A percentile compares a stretch with the other conserved stretches of the same genome.
These are phyloP conservation scores for Nasua narica DNA, from an alignment of 2,797 vertebrate genomes.

Conservation along the genomic window DNA sequence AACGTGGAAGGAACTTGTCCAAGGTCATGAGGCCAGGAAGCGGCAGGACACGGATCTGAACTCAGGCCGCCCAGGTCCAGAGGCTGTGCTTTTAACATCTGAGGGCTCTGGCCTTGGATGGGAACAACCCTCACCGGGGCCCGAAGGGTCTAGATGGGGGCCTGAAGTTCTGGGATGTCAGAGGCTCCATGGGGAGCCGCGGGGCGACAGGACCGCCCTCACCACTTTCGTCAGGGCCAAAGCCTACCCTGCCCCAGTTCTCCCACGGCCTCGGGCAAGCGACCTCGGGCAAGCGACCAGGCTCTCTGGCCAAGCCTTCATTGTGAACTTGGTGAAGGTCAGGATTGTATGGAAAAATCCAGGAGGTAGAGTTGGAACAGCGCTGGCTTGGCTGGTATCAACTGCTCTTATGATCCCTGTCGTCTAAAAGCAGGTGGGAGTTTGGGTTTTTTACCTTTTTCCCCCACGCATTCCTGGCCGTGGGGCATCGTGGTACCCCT, in stretches of 20 bases:
- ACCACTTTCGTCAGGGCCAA: not conserved
- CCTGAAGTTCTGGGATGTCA: not conserved
- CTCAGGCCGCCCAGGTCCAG: not conserved
- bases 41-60: not conserved
- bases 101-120: not conserved
- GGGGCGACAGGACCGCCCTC: not conserved
- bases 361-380: fast-evolving
- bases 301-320: not conserved
- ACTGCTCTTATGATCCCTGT: not conserved
- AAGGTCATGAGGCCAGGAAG: not conserved
- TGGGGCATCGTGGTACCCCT: not conserved
- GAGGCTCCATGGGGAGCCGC: not conserved
- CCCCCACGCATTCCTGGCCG: not conserved
- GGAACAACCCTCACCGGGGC: not conserved
- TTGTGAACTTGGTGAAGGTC: not conserved
- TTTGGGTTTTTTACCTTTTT: not conserved
- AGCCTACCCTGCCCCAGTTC: not conserved
- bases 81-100: not conserved
- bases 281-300: not conserved
- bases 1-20: not conserved
- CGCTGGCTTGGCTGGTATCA: not conserved
- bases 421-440: not conserved
- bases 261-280: not conserved
- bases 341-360: not conserved
- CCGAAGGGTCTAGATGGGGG: not conserved